Evolutionary conservation across 2,113 vertebrate species (phyloP).

Genomic region (Plectropomus leopardus): DNA sequence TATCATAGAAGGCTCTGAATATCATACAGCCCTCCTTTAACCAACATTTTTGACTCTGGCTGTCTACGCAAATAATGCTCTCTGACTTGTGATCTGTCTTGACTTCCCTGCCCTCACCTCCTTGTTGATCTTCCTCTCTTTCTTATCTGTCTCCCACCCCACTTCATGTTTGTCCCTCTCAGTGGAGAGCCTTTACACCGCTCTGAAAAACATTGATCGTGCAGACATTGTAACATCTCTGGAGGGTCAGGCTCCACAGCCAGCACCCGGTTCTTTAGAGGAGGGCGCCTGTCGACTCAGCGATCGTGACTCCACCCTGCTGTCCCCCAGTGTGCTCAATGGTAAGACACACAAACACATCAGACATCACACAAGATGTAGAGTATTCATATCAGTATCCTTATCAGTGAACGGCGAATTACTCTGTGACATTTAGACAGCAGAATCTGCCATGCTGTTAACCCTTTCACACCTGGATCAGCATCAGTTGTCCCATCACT

Average conservation of each 20-base stretch:
- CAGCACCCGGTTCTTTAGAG: conserved; percentile 78
- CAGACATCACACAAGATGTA: neutral
- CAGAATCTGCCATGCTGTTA: no score
- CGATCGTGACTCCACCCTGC: conserved; percentile 88
- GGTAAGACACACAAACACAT: conserved; percentile 85
- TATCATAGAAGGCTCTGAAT: no score
- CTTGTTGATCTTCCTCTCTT: neutral
- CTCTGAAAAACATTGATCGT: conserved; percentile 93
- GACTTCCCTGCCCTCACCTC: neutral
- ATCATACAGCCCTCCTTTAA: no score
- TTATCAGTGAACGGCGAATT: neutral
- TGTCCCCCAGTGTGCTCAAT: conserved; percentile 93
- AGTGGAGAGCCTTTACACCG: conserved; percentile 92
- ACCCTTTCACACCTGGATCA: no score
- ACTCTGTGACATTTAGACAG: conserved; percentile 1
- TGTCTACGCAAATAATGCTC: neutral
- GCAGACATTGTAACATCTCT: conserved; percentile 91
- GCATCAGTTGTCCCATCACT: no score
- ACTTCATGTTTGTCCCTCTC: conserved; percentile 6
- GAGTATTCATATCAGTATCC: neutral
- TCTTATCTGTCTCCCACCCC: neutral
- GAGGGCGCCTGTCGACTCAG: conserved; percentile 86
- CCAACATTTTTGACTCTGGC: neutral
- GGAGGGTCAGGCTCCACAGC: conserved; percentile 87
- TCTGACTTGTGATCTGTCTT: neutral